Conservation (phyloP, 2,888 invertebrate species). For the Oscheius sp. region DNA sequence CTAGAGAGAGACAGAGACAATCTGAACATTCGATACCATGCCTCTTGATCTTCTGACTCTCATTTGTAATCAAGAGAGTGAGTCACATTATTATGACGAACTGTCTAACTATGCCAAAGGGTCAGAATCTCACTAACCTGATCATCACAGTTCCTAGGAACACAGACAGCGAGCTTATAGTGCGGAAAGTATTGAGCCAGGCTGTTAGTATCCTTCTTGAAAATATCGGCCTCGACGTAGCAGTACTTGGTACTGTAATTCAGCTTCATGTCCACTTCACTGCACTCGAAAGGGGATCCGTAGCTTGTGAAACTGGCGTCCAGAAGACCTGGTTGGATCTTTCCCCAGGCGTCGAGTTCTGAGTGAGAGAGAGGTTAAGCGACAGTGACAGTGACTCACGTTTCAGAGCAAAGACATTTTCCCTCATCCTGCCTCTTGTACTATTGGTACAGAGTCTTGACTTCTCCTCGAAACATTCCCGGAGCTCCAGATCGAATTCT, state of each 20-base stretch:
- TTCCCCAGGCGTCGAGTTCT: slow-evolving; percentile 44
- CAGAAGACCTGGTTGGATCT: slow-evolving; percentile 36
- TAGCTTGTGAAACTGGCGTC: slow-evolving; percentile 38
- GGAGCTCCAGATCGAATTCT: not conserved
- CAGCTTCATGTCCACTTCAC: slow-evolving; percentile 20
- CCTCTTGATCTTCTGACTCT: too few relatives aligned
- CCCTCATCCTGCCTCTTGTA: slow-evolving; percentile 31
- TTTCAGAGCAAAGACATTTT: slow-evolving; percentile 38
- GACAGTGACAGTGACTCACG: slow-evolving; percentile 21
- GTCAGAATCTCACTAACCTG: not conserved
- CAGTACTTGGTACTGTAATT: slow-evolving; percentile 40
- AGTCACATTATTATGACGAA: not conserved
- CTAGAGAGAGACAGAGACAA: not conserved
- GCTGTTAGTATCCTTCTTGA: not conserved
- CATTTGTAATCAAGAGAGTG: not conserved
- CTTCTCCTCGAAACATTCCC: not conserved
- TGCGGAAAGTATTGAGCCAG: not conserved
- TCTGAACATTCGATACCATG: not conserved
- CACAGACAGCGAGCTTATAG: slow-evolving; percentile 37
- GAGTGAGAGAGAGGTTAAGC: slow-evolving; percentile 1
- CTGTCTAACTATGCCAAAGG: not conserved
- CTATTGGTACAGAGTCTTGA: slow-evolving; percentile 26
- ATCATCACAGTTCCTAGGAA: slow-evolving; percentile 38
- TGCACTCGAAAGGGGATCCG: slow-evolving; percentile 40
- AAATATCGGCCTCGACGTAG: slow-evolving; percentile 24